Base-by-base conservation (phyloP, 2,888 invertebrate species). In the Epinotia nisella region DNA sequence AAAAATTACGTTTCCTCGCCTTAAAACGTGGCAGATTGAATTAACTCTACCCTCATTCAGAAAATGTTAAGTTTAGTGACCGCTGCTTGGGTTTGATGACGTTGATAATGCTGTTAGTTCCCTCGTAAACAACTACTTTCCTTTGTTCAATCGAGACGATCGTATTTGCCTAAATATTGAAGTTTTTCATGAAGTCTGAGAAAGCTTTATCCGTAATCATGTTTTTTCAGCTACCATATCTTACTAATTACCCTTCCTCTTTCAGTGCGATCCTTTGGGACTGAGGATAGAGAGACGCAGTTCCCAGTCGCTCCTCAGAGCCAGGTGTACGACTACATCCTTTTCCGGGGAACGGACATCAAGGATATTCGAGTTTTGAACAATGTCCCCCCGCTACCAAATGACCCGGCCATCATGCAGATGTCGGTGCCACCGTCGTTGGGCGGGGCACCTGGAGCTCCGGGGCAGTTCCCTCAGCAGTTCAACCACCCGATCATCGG, bases 381-480 rank as follows among this genome's bases (percentile, higher is more conserved):
- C 91, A 97, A 96, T 94, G 96, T 96, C 69, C 95, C 96, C 78
- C 96, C 97, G 68, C 94, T 98, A 85, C 97, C 98, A 77, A 98
- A 98, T 93, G 99, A 99, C 94, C 99, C 99, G 74, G 99, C 99
- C 76, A 99, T 99, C 91, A 98, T 99, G 94, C 96, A 97, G 94
- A 96, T 97, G 92, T 97, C 97, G 76, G 95, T 97, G 83, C 96
- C 96, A 55, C 96, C 97, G 58, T 95, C 96, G 65, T 93, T 96
- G 84, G 95, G 95, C 24, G 94, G 94, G 94, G 94, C 80, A 94
- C 87, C 82, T 13, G 49, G 49, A 7, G 96, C 95, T 83, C 95
- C 93, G 0, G 92, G 92, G 76, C 96, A 96, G 85, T 95, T 95
- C 77, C 85, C 91, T 11, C 93, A 92, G 53, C 95, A 95, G 84